phyloP scores from a whole-genome alignment of 2,113 vertebrate genomes.

The Serilophus lunatus region DNA sequence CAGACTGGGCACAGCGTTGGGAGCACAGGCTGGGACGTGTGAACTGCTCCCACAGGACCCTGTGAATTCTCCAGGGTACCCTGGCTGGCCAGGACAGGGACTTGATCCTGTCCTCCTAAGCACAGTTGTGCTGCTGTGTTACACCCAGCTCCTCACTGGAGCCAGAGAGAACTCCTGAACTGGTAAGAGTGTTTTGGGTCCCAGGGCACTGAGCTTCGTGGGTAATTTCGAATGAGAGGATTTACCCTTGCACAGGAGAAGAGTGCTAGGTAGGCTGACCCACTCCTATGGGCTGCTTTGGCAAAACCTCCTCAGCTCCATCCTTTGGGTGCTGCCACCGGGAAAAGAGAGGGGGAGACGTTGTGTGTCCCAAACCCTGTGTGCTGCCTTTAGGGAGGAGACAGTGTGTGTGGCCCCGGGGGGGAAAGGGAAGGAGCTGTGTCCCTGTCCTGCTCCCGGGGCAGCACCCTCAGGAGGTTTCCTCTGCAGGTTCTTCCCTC shows the following conservation, averaged over 20 bases:
- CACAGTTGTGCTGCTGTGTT: background rate
- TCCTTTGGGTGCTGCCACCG: background rate
- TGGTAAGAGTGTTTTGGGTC: background rate
- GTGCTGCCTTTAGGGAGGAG: background rate
- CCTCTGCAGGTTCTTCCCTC: background rate
- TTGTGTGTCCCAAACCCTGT: fast-evolving
- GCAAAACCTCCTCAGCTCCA: background rate
- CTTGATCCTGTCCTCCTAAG: background rate
- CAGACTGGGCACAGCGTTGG: fast-evolving
- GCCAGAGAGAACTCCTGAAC: background rate
- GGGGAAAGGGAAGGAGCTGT: background rate
- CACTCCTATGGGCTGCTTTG: fast-evolving
- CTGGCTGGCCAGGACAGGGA: background rate
- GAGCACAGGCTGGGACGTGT: background rate
- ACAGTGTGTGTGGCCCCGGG: fast-evolving
- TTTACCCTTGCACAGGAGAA: background rate
- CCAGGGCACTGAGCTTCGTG: fast-evolving
- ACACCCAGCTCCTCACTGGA: background rate
- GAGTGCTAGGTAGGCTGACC: background rate
- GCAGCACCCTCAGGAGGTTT: background rate
- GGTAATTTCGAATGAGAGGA: background rate
- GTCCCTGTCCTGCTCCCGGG: fast-evolving
- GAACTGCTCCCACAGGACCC: background rate
- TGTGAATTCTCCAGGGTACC: fast-evolving
- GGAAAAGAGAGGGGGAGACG: background rate